Percentiles rank a stretch among this genome's conserved stretches.
These are phyloP conservation scores for honey bee (Apis mellifera) DNA, from an alignment of 1,140 invertebrate species.

Conservation along the genomic window Amel_HAv3.1 CM009932.2:15122001-15122500, in stretches of 20 bases:
- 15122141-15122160: slow-evolving; percentile 86
- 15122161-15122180: slow-evolving; percentile 33
- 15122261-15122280: slow-evolving; percentile 71
- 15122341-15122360: background rate
- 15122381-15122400: background rate
- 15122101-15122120: slow-evolving; percentile 83
- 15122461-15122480: background rate
- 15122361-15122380: slow-evolving; percentile 9
- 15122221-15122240: slow-evolving; percentile 21
- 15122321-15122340: background rate
- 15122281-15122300: slow-evolving; percentile 29
- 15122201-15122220: slow-evolving; percentile 41
- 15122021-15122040: slow-evolving; percentile 27
- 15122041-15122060: slow-evolving; percentile 55
- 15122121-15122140: slow-evolving; percentile 87
- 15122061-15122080: slow-evolving; percentile 7
- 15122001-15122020: slow-evolving; percentile 13
- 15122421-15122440: background rate
- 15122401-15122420: background rate
- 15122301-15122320: background rate
- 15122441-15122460: background rate
- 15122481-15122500: background rate
- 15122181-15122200: slow-evolving; percentile 41
- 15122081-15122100: slow-evolving; percentile 49
- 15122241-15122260: slow-evolving; percentile 36